Evolutionary conservation across 2,888 invertebrate genomes (phyloP), one percentile per base, ranked within the genome.

Genomic region (Pristionchus mayeri): DNA sequence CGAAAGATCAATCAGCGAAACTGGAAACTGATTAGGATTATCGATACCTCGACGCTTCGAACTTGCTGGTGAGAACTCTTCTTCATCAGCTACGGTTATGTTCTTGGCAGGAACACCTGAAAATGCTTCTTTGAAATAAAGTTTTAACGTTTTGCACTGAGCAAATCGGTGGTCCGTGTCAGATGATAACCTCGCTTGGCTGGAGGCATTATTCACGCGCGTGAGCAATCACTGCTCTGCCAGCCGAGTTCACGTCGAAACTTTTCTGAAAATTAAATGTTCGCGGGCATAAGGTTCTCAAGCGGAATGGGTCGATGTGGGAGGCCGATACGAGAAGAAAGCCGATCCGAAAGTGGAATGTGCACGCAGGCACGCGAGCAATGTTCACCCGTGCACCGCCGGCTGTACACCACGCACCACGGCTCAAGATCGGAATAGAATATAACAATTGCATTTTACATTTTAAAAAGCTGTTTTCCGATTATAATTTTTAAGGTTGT

Each of bases 121-220:
- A 78, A 50, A 30, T 18, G 0, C 48, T 24, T 6, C 48, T 16
- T 48, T 78, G 3, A 4, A 3, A 50, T 21, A 9, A 7, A 40
- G 18, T 6, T 9, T 24, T 71, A 40, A 71, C 71, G 71, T n/a
- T n/a, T n/a, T n/a, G n/a, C n/a, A n/a, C n/a, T n/a, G n/a, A n/a
- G n/a, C n/a, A 71, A 71, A 71, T 71, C 71, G 30, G 40, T 37
- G 7, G 40, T 40, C 44, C 3, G 40, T 44, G n/a, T 9, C 7
- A 13, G 37, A 16, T 44, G 27, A 16, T 78, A 78, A 80, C 80
- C 80, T 80, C 80, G 34, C 57, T 57, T 80, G 57, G 80, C n/a
- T 40, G 57, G 80, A 80, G 80, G 80, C 80, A 80, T 80, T 40
- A n/a, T n/a, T n/a, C n/a, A n/a, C n/a, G n/a, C 40, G 57, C 37